Base-by-base conservation (phyloP, 2,888 invertebrate genomes). In the Tenthredo livida region DNA sequence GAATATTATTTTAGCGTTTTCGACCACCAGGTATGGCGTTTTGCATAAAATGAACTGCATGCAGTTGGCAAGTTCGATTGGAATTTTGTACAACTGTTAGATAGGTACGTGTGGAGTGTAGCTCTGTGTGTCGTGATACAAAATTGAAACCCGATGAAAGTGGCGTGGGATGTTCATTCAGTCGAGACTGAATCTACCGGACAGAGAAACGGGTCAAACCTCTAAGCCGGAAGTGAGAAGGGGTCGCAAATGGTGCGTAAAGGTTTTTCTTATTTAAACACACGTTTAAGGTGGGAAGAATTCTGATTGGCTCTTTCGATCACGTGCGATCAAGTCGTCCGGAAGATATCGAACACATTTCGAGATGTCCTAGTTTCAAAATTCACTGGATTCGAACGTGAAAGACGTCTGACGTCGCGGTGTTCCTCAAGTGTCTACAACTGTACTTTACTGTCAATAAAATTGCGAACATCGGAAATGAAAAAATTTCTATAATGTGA, bases 161-260 rank as follows among this genome's bases (percentile, higher is more conserved):
- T 21, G 37, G 33, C 21, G 37, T n/a, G 25, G 40, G 40, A 58
- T 80, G 40, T 58, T 80, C 61, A 40, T 80, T 61, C 58, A 61
- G 10, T 40, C 61, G 58, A 50, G 58, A 61, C 80, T 37, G 25
- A 29, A 61, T 58, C 40, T 61, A 80, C 61, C 61, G 80, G 80
- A 80, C 40, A 61, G 33, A 40, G 80, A 80, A 80, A 61, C 58
- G 58, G 80, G 80, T 61, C 80, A 80, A 80, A 80, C 58, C 80
- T 80, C 58, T 50, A 61, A 21, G 61, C 80, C 58, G 58, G 58
- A 80, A 80, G 58, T 80, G 80, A 80, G 61, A 37, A 61, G 61
- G 80, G 80, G 80, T 80, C 80, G 80, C 21, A 80, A 80, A 80
- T 80, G 80, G 80, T 33, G 80, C 80, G 61, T 80, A 40, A 80